Conservation (phyloP, 2,888 invertebrate species). For the Drymonia ruficornis region DNA sequence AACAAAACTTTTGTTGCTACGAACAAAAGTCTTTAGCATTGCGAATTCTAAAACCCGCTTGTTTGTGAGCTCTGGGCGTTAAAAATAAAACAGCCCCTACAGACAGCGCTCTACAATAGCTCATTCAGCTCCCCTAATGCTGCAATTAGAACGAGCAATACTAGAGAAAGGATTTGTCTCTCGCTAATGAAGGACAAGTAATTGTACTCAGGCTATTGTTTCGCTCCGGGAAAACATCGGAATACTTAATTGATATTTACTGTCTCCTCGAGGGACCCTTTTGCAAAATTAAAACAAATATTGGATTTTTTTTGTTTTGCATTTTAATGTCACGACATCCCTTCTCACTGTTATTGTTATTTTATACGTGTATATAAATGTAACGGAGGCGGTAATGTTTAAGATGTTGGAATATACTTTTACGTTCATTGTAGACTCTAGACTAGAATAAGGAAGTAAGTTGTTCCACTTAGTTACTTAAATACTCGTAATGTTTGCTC, state of each 20-base stretch:
- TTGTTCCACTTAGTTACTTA: neutral
- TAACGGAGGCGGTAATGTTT: conserved; percentile 9
- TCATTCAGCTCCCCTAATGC: conserved; percentile 69
- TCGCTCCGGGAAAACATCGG: conserved; percentile 51
- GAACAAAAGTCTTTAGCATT: conserved; percentile 51
- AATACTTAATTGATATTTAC: conserved; percentile 64
- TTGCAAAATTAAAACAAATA: conserved; percentile 56
- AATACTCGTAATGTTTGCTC: too few species aligned
- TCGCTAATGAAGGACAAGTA: conserved; percentile 73
- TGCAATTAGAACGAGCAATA: conserved; percentile 73
- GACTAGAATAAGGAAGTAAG: conserved; percentile 20
- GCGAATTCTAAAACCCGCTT: conserved; percentile 44
- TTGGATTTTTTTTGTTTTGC: conserved; percentile 32
- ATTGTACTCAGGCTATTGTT: conserved; percentile 55
- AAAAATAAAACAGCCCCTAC: conserved; percentile 68
- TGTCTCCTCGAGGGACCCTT: conserved; percentile 46
- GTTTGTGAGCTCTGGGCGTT: conserved; percentile 58
- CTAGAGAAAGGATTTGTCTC: conserved; percentile 74
- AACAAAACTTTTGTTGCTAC: conserved; percentile 42
- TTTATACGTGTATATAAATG: conserved; percentile 30
- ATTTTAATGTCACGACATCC: conserved; percentile 31
- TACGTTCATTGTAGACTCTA: conserved; percentile 21
- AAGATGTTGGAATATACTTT: conserved; percentile 27
- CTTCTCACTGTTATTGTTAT: conserved; percentile 31
- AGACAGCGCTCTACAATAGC: conserved; percentile 64